These are phyloP conservation scores for Perithous albicinctus DNA, from an alignment of 2,888 invertebrate species.

Conservation along the genomic window DNA sequence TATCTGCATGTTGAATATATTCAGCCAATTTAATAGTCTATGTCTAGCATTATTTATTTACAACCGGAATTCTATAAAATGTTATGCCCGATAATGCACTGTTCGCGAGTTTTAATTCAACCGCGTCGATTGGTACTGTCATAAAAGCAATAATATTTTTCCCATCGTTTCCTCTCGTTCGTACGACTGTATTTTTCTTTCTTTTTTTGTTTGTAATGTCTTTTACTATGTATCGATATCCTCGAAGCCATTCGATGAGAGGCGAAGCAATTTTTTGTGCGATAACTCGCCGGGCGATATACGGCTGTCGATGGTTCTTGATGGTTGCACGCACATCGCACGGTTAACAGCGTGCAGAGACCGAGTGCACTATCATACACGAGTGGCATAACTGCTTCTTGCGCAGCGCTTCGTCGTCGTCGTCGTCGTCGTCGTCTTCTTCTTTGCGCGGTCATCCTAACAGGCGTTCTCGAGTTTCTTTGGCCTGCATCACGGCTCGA, in stretches of 20 bases:
- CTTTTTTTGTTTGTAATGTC: neutral
- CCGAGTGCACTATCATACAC: slow-evolving; percentile 11
- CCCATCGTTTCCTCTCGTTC: neutral
- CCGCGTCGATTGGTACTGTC: slow-evolving; percentile 4
- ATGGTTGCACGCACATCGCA: neutral
- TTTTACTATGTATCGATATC: neutral
- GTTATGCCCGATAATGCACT: too few species aligned
- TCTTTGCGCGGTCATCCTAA: slow-evolving; percentile 4
- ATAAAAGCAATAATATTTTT: slow-evolving; percentile 15
- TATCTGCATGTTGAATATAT: too few species aligned
- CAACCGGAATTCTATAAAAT: neutral
- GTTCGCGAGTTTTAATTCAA: slow-evolving; percentile 7
- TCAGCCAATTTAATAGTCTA: too few species aligned
- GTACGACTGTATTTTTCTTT: neutral
- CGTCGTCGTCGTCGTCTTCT: slow-evolving; percentile 8
- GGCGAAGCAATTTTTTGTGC: slow-evolving; percentile 58
- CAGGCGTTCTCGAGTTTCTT: slow-evolving; percentile 37
- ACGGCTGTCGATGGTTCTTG: neutral
- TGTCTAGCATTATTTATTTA: too few species aligned
- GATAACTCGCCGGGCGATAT: slow-evolving; percentile 44
- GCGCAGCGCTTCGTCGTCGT: slow-evolving; percentile 18
- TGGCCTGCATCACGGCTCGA: slow-evolving; percentile 14
- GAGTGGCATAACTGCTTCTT: slow-evolving; percentile 62
- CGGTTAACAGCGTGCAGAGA: neutral
- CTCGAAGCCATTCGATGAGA: slow-evolving; percentile 20